Conservation (phyloP, 2,113 vertebrate species). For the Stercorarius parasiticus region DNA sequence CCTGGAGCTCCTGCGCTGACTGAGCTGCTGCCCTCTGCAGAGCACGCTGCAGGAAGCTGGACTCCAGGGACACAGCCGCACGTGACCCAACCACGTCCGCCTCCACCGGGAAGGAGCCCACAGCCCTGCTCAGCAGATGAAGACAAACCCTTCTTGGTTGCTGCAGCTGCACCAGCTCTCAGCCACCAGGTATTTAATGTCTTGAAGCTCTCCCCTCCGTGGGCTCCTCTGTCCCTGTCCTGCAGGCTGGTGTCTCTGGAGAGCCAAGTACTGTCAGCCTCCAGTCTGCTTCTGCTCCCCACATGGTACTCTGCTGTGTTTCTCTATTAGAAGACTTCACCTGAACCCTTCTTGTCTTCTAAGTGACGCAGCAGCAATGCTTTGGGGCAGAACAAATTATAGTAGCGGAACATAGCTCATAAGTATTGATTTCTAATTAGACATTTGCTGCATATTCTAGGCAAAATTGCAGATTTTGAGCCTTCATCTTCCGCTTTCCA, state of each 20-base stretch:
- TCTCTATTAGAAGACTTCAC: neutral
- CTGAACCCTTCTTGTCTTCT: neutral
- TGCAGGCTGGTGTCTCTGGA: neutral
- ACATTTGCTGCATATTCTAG: neutral
- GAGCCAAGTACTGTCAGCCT: neutral
- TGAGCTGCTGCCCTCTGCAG: neutral
- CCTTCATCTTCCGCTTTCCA: neutral
- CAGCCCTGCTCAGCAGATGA: neutral
- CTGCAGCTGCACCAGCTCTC: neutral
- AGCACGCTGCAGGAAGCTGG: neutral
- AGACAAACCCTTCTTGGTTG: neutral
- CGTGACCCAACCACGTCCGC: constrained; percentile 15
- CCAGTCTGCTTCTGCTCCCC: neutral
- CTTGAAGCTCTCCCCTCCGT: neutral
- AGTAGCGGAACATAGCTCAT: neutral
- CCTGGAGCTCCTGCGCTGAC: neutral
- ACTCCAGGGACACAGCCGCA: neutral
- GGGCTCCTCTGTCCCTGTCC: neutral
- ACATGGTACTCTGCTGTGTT: neutral
- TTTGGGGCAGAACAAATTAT: neutral
- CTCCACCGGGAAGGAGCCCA: constrained; percentile 10
- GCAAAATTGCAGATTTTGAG: neutral
- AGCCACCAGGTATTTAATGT: constrained; percentile 28
- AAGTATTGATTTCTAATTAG: neutral
- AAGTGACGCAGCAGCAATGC: neutral